These are phyloP conservation scores for Felis chaus DNA, from an alignment of 2,113 vertebrate genomes.

Conservation along the genomic window DNA sequence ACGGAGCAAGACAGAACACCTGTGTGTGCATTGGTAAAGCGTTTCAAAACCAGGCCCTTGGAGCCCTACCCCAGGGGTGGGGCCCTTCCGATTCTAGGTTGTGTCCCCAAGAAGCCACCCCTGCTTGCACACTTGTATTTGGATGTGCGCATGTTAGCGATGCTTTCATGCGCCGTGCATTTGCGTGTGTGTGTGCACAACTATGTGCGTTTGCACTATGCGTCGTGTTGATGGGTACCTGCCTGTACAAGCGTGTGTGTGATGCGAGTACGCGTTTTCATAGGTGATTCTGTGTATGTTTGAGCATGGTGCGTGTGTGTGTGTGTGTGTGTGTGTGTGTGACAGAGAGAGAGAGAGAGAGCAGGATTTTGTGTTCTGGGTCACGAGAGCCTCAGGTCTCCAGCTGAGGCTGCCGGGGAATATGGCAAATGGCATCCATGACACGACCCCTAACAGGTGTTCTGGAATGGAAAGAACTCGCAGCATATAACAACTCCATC, in stretches of 20 bases:
- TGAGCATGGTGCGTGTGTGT: rapidly evolving
- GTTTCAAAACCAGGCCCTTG: neutral
- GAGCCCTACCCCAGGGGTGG: neutral
- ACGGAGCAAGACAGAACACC: neutral
- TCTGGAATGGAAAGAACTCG: neutral
- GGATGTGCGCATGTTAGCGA: neutral
- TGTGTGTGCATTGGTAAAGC: neutral
- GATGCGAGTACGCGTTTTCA: neutral
- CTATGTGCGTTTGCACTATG: neutral
- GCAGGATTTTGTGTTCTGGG: neutral
- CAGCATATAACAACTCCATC: rapidly evolving
- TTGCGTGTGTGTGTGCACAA: neutral
- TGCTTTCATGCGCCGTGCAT: rapidly evolving
- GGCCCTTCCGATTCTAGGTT: neutral
- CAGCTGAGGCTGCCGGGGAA: neutral
- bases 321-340: neutral
- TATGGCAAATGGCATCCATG: neutral
- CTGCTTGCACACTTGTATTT: neutral
- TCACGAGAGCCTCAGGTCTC: neutral
- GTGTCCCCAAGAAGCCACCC: neutral
- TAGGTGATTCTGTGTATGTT: too few species aligned
- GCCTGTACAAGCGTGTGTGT: neutral
- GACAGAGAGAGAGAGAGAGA: too few species aligned
- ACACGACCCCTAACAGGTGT: rapidly evolving
- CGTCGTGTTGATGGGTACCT: rapidly evolving